A percentile compares a stretch with the other conserved stretches of the same genome.
Evolutionary conservation across 2,888 invertebrate genomes (phyloP).

Genomic region (Podabrus alpinus): DNA sequence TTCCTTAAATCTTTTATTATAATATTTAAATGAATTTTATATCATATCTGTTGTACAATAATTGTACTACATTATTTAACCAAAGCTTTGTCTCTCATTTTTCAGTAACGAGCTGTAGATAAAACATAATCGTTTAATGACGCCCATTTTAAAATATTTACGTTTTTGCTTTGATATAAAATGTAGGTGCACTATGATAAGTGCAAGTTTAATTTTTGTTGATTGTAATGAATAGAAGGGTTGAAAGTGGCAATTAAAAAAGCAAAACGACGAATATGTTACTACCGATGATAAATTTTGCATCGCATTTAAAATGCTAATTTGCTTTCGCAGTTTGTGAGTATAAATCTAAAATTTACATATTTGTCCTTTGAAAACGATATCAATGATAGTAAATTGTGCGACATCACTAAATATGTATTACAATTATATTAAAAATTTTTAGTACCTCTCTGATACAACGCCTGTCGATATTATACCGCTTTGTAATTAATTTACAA

Average conservation of each 20-base stretch:
- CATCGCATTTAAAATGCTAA: conserved; percentile 37
- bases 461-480: too few relatives aligned
- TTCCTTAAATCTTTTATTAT: too few relatives aligned
- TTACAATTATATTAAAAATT: neutral
- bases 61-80: neutral
- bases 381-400: conserved; percentile 8
- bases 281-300: conserved; percentile 28
- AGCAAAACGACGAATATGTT: neutral
- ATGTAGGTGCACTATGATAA: neutral
- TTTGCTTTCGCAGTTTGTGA: conserved; percentile 33
- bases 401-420: conserved; percentile 5
- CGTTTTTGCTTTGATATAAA: neutral
- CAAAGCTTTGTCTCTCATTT: neutral
- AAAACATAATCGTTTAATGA: neutral
- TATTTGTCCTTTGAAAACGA: conserved; percentile 25
- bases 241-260: conserved; percentile 6
- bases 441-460: neutral
- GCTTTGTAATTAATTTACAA: too few relatives aligned
- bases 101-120: neutral
- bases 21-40: neutral
- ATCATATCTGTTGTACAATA: neutral
- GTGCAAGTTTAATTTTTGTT: conserved; percentile 1
- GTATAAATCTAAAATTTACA: conserved; percentile 32
- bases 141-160: neutral
- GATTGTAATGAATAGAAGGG: neutral